Base-by-base conservation (phyloP, 2,888 invertebrate genomes). In the Thereva unica region DNA sequence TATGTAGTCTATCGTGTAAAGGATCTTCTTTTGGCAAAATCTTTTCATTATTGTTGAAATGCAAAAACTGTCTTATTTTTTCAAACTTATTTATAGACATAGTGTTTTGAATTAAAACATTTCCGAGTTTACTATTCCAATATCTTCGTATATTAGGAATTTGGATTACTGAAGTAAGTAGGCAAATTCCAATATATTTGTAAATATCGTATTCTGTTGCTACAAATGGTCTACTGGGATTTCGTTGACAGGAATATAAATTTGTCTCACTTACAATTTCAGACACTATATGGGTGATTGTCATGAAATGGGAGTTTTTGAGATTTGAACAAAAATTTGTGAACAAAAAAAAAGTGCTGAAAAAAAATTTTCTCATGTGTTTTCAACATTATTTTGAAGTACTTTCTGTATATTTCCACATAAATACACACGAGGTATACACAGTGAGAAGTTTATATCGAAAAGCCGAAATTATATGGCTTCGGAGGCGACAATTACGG, bases 1-100 rank as follows among this genome's bases (percentile, higher is more conserved):
- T 71, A 53, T 68, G 67, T 10, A 71, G 49, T n/a, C 69, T 50
- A 64, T 70, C 71, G 38, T 55, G 59, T 54, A 53, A 23, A 40
- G 70, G 63, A 57, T 65, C n/a, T 2, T 53, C 38, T 37, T 37
- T 53, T 35, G 53, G 53, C 2, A 53, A 7, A 35, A 53, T 34
- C 7, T 5, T 4, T 35, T 37, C 35, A 37, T 53, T 53, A 10
- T 35, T 37, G n/a, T 53, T 53, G 9, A 53, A 53, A 37, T 53
- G 34, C 7, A 35, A 10, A 50, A 50, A n/a, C 50, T 12, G 10
- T 50, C 53, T 12, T n/a, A 47, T 47, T 47, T 47, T 47, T 47
- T 47, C 47, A 47, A 47, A 47, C 12, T 47, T 47, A 47, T 47
- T 47, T n/a, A 47, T n/a, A 47, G 9, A 6, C 10, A 47, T 47